Percentiles rank a stretch among this genome's conserved stretches.
These are phyloP conservation scores for Tyto alba DNA, from an alignment of 2,113 vertebrate species.

Conservation along the genomic window DNA sequence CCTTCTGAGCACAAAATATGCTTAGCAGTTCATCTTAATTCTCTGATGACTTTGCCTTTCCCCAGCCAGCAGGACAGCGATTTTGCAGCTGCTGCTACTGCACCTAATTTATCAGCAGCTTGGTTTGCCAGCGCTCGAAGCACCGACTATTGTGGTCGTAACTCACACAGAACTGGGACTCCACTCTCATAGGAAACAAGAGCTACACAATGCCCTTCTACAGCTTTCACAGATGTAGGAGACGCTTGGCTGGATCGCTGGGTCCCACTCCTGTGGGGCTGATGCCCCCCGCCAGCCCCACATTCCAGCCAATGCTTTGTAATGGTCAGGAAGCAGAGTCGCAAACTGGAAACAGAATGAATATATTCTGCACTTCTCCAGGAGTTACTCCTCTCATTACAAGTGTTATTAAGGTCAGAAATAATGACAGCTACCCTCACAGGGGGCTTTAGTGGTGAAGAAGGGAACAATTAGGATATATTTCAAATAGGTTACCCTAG, in stretches of 20 bases:
- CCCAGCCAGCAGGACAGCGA: background rate
- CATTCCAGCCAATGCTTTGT: accelerated
- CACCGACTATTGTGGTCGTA: background rate
- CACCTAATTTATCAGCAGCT: conserved; percentile 35
- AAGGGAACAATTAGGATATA: background rate
- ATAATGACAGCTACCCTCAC: background rate
- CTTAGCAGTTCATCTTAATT: conserved; percentile 5
- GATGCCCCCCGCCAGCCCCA: background rate
- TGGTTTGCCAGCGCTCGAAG: accelerated
- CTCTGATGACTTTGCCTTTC: conserved; percentile 11
- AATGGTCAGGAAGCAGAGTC: background rate
- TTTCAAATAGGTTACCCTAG: background rate
- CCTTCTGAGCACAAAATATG: background rate
- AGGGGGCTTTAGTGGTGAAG: background rate
- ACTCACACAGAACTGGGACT: background rate
- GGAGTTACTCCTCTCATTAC: background rate
- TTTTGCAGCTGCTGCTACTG: conserved; percentile 49
- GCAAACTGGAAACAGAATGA: background rate
- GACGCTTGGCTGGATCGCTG: background rate
- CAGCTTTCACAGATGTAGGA: background rate
- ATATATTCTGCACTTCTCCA: background rate
- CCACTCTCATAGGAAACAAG: background rate
- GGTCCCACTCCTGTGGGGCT: background rate
- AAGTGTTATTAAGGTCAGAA: background rate
- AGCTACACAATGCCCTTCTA: background rate